Percentiles rank a stretch among this genome's conserved stretches.
phyloP scores from a whole-genome alignment of 2,113 vertebrate species.

The Laterallus jamaicensis region DNA sequence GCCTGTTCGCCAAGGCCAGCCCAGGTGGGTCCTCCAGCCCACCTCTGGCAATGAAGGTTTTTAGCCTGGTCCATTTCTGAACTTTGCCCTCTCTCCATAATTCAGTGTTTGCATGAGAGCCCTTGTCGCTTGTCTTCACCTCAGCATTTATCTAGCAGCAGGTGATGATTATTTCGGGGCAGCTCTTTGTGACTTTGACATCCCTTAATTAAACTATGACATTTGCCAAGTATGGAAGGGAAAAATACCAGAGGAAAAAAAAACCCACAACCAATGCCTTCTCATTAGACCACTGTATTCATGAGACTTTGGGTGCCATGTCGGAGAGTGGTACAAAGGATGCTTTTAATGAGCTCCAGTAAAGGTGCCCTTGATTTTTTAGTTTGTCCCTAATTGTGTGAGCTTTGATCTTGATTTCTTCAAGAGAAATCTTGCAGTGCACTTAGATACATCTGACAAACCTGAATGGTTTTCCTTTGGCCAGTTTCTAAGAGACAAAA shows the following conservation, averaged over 20 bases:
- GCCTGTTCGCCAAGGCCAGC: background rate
- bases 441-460: background rate
- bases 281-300: slow-evolving; percentile 37
- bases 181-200: slow-evolving; percentile 55
- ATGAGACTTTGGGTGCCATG: slow-evolving; percentile 15
- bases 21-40: background rate
- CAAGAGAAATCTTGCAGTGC: background rate
- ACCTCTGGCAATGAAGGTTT: background rate
- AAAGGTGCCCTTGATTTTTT: slow-evolving; percentile 60
- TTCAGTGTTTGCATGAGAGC: background rate
- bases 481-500: background rate
- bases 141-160: slow-evolving; percentile 55
- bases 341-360: slow-evolving; percentile 52
- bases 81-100: slow-evolving; percentile 20
- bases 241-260: slow-evolving; percentile 28
- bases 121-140: slow-evolving; percentile 45
- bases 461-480: background rate
- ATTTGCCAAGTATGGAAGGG: slow-evolving; percentile 39
- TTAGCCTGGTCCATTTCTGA: background rate
- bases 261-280: background rate
- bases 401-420: slow-evolving; percentile 53
- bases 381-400: background rate
- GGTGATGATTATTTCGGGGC: slow-evolving; percentile 30
- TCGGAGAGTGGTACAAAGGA: background rate
- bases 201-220: slow-evolving; percentile 69